Conservation (phyloP, 1,140 invertebrate species). For the Hydropsyche tenuis region DNA sequence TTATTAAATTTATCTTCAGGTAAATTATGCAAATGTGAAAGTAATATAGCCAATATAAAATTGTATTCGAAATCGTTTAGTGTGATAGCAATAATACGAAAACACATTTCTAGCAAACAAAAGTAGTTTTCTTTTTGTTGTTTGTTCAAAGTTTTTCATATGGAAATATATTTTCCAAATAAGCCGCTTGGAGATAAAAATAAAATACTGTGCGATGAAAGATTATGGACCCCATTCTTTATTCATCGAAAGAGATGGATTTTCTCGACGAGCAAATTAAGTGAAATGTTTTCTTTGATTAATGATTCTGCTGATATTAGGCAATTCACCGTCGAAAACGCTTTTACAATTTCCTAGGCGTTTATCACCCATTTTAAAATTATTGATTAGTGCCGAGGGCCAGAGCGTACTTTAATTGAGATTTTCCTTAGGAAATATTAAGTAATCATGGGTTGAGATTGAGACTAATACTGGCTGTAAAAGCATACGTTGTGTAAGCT, state of each 20-base stretch:
- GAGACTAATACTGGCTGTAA: not conserved
- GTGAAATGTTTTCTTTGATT: constrained; percentile 25
- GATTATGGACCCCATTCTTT: not conserved
- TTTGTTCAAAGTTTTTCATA: constrained; percentile 10
- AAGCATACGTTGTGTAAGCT: not conserved
- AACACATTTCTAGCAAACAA: not conserved
- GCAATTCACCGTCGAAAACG: not conserved
- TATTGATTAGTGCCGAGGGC: not conserved
- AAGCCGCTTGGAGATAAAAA: not conserved
- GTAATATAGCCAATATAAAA: too few relatives aligned
- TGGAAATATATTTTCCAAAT: not conserved
- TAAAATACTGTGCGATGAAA: not conserved
- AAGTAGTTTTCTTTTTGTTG: not conserved
- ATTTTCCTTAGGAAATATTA: not conserved
- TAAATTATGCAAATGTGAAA: too few relatives aligned
- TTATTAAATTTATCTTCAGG: too few relatives aligned
- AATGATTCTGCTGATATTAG: constrained; percentile 16
- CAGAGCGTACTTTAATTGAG: not conserved
- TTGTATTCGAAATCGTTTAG: not conserved
- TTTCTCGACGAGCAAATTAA: constrained; percentile 7
- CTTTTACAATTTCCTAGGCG: not conserved
- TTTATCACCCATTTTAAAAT: constrained; percentile 15
- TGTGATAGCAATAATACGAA: not conserved
- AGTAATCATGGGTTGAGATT: not conserved
- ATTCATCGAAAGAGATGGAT: not conserved